phyloP scores from a whole-genome alignment of 2,113 vertebrate genomes.

The Chaetodon auriga region DNA sequence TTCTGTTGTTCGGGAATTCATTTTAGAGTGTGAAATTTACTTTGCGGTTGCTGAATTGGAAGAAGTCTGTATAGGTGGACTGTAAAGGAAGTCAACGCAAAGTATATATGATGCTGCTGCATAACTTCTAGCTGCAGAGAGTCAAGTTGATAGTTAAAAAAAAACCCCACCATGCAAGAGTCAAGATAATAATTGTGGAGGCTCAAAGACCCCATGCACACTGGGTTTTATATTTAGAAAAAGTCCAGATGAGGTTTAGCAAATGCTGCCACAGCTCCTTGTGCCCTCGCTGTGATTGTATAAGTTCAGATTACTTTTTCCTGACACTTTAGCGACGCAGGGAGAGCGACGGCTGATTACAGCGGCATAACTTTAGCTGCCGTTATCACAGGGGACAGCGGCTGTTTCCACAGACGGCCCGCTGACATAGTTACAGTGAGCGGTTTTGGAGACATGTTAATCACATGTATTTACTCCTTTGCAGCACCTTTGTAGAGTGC shows the following conservation, averaged over 20 bases:
- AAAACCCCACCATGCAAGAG: too few relatives aligned
- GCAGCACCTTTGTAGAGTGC: background rate
- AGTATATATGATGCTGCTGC: background rate
- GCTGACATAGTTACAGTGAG: background rate
- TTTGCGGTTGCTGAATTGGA: slow-evolving; percentile 2
- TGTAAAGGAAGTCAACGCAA: background rate
- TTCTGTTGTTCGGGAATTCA: slow-evolving; percentile 40
- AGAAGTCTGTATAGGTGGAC: slow-evolving; percentile 15
- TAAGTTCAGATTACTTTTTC: background rate
- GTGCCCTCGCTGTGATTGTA: background rate
- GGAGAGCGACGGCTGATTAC: background rate
- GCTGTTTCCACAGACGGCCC: background rate
- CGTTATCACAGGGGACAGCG: background rate
- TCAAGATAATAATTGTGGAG: too few relatives aligned
- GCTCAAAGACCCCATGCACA: background rate
- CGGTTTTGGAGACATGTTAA: background rate
- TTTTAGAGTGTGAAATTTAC: slow-evolving; percentile 23
- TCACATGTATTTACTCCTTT: background rate
- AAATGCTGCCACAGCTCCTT: background rate
- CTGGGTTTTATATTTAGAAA: background rate
- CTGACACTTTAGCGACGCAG: background rate
- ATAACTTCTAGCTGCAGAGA: background rate
- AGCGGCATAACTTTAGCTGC: background rate
- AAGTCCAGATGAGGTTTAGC: background rate
- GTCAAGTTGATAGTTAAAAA: too few relatives aligned